A percentile compares a stretch with the other conserved stretches of the same genome.
These are phyloP conservation scores for Lucilia cuprina DNA, from an alignment of 1,140 invertebrate species.

Conservation along the genomic window DNA sequence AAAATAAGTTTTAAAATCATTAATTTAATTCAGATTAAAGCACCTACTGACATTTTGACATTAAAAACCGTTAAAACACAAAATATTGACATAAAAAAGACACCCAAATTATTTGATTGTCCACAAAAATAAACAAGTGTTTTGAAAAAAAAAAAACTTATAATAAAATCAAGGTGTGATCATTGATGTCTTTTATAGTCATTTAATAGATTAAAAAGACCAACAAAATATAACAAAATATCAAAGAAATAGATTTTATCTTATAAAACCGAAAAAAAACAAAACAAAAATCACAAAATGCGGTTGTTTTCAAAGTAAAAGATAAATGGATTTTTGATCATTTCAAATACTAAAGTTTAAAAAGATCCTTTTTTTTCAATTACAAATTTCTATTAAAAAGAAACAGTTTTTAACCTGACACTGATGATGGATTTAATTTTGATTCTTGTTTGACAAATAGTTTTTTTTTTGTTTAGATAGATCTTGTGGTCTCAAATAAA, in stretches of 20 bases:
- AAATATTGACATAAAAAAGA: neutral
- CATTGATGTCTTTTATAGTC: conserved; percentile 3
- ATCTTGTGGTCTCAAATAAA: neutral
- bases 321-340: conserved; percentile 41
- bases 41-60: neutral
- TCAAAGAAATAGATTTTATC: neutral
- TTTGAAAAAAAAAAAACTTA: neutral
- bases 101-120: neutral
- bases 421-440: conserved; percentile 29
- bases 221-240: neutral
- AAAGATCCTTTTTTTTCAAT: neutral
- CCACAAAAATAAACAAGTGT: neutral
- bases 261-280: neutral
- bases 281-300: conserved; percentile 13
- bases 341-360: neutral
- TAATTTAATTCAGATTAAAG: neutral
- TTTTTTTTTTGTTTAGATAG: neutral
- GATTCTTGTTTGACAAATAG: conserved; percentile 35
- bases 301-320: conserved; percentile 16
- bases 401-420: neutral
- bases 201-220: conserved; percentile 10
- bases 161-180: neutral
- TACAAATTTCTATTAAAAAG: neutral
- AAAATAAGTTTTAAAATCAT: neutral
- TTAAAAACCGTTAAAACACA: neutral